A percentile compares a stretch with the other conserved stretches of the same genome.
Conservation (phyloP, 2,797 vertebrate genomes). For the Schizopygopsis pylzovi region DNA sequence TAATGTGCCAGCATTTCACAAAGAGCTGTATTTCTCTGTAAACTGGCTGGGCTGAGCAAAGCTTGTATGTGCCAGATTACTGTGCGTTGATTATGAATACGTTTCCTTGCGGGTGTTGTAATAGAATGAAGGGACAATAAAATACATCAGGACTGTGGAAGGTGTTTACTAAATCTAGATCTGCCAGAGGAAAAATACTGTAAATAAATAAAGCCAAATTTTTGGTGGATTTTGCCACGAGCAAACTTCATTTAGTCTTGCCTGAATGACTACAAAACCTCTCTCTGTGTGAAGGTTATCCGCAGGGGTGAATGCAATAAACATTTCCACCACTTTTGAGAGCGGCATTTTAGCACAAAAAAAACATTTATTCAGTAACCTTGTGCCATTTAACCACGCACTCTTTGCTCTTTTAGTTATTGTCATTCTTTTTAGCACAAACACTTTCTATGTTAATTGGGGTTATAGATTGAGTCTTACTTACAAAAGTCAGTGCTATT, state of each 20-base stretch:
- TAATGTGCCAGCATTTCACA: conserved; percentile 44
- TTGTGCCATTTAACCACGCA: neutral
- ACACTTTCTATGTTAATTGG: neutral
- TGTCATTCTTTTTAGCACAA: neutral
- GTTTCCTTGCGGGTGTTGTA: neutral
- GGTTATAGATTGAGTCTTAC: neutral
- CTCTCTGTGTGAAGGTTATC: conserved; percentile 10
- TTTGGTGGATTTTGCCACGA: conserved; percentile 20
- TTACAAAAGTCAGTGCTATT: neutral
- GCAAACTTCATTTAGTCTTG: conserved; percentile 55
- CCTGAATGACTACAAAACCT: conserved; percentile 59
- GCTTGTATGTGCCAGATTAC: conserved; percentile 40
- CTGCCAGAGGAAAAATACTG: conserved; percentile 30
- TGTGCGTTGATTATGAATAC: neutral
- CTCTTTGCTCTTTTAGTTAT: neutral
- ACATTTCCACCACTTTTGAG: neutral
- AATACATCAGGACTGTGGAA: conserved; percentile 2
- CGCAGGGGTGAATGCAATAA: conserved; percentile 46
- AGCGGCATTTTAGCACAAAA: neutral
- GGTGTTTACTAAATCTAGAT: conserved; percentile 49
- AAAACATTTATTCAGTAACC: neutral
- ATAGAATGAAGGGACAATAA: neutral
- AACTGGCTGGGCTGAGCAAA: neutral
- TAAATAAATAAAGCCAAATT: conserved; percentile 24
- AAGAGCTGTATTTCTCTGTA: neutral